A percentile compares a stretch with the other conserved stretches of the same genome.
phyloP scores from a whole-genome alignment of 2,113 vertebrate genomes.

The Labeo rohita region DNA sequence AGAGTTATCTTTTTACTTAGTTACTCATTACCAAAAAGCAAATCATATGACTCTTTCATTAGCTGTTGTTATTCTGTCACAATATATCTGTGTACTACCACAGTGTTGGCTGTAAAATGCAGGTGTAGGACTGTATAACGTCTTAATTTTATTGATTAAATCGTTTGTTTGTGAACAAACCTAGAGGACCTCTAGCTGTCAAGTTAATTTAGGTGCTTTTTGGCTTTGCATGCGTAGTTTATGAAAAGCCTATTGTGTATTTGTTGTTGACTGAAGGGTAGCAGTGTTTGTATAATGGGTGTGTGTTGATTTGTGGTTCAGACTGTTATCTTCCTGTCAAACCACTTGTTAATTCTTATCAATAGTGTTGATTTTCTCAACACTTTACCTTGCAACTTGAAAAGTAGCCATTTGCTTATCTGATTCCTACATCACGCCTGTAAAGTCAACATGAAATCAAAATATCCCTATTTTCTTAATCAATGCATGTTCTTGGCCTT shows the following conservation, averaged over 20 bases:
- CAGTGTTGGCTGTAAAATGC: background rate
- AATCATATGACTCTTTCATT: slow-evolving; percentile 21
- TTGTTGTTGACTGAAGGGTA: background rate
- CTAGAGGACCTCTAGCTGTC: background rate
- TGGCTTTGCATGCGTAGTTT: background rate
- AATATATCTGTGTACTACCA: background rate
- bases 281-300: slow-evolving; percentile 10
- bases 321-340: slow-evolving; percentile 29
- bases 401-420: slow-evolving; percentile 18
- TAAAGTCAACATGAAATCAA: slow-evolving; percentile 13
- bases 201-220: background rate
- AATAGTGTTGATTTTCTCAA: slow-evolving; percentile 66
- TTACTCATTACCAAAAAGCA: slow-evolving; percentile 40
- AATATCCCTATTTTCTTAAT: background rate
- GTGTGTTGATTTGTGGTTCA: slow-evolving; percentile 53
- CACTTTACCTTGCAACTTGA: slow-evolving; percentile 56
- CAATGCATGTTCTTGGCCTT: background rate
- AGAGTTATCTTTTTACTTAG: background rate
- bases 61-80: background rate
- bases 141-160: background rate
- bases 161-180: background rate
- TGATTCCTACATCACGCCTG: background rate
- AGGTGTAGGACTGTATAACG: background rate
- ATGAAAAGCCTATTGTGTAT: background rate
- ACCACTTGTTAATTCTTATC: slow-evolving; percentile 63